Base-by-base conservation (phyloP, 2,113 vertebrate species). In the Alligator sinensis region DNA sequence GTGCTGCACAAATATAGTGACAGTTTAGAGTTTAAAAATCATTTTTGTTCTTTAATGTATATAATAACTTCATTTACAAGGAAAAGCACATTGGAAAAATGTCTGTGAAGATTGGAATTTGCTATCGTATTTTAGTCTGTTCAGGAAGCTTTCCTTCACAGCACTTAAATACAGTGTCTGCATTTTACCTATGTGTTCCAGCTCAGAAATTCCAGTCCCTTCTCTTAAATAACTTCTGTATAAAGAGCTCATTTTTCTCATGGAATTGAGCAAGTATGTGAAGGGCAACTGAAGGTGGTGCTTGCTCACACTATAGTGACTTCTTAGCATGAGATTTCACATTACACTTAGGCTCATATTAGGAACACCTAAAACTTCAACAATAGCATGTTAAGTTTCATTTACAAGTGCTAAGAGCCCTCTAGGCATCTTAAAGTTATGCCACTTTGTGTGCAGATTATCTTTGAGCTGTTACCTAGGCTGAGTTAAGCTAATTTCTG, bases 11-110 rank as follows among this genome's bases (percentile, higher is more conserved):
- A 94, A 61, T 79, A 68, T 85, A 89, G 57, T 25, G 30, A 10
- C 87, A 92, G 93, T 83, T 94, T 38, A 54, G 83, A 30, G 60
- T 92, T 30, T 25, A 72, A 30, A 74, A 72, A 22, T 90, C 77
- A 84, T 80, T 87, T 76, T 90, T 60, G 60, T 91, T 86, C 92
- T 91, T 64, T 66, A 30, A 60, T 27, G 57, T 84, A 6, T 92
- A 82, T 27, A 19, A 76, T 76, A 25, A 21, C 19, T 0, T 1
- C 66, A 80, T 54, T 86, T n/a, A 86, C 88, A n/a, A 84, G 9
- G 30, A 72, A 7, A 28, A 59, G 83, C 87, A 47, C 62, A 47
- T 85, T 93, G 77, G 83, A 89, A 82, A 75, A 47, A 72, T 3
- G 16, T 1, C 5, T 92, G 87, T 87, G 54, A 15, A 91, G 22